Conservation (phyloP, 30 jellyfish, hydroid and myxozoan genomes). For the Rhopilema esculentum region DNA sequence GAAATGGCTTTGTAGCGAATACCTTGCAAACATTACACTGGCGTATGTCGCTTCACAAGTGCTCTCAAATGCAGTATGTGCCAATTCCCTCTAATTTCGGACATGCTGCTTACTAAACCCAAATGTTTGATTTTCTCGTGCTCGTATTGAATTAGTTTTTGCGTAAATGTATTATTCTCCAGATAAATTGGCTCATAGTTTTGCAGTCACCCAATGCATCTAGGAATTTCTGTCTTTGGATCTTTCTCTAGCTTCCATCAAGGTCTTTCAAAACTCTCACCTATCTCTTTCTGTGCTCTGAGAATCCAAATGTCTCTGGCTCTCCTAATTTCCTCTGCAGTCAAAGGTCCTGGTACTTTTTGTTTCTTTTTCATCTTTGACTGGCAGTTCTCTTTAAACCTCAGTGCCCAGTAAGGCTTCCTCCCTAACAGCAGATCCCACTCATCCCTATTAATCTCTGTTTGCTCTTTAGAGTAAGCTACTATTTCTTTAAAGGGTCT, state of each 20-base stretch:
- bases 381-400: constrained; percentile 4
- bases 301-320: constrained; percentile 8
- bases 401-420: constrained; percentile 7
- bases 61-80: no score
- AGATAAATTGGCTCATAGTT: no score
- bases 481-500: neutral
- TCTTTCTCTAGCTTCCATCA: neutral
- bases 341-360: neutral
- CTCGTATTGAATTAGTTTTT: neutral
- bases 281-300: constrained; percentile 1
- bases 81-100: neutral
- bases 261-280: neutral
- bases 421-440: constrained; percentile 18
- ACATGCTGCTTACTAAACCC: neutral
- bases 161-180: neutral
- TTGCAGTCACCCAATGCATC: constrained; percentile 4
- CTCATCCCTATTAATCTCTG: neutral
- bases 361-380: neutral
- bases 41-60: no score
- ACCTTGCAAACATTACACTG: no score
- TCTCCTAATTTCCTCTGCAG: constrained; percentile 2
- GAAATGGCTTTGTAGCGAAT: no score
- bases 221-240: neutral
- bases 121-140: neutral
- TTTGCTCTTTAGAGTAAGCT: neutral